Evolutionary conservation across 2,888 invertebrate genomes (phyloP), one percentile per base, ranked within the genome.

Genomic region (Fragum whitleyi): DNA sequence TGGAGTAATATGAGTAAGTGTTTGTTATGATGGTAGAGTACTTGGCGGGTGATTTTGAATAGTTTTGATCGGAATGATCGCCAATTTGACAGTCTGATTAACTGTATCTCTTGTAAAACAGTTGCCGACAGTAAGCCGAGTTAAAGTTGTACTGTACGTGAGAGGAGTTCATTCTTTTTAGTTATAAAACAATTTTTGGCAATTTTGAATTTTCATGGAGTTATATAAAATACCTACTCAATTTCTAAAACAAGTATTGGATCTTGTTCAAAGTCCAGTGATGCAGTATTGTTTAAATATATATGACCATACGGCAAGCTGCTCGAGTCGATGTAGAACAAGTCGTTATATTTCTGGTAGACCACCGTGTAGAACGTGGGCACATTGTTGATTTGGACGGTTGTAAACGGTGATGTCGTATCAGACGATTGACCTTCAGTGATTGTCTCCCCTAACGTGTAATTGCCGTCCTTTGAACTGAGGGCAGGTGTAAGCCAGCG

Each of bases 331-430:
- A 32, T 36, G 42, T 23, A 65, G 42, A 65, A 65, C 65, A 65
- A 23, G 65, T 36, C 65, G 5, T 16, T 2, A 42, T 42, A 39
- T 23, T 39, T 65, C 42, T 65, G 65, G 42, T 65, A 65, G 9
- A 65, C 26, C 14, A 65, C 26, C 7, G 21, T 26, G 42, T 65
- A 65, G 29, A n/a, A n/a, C 21, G 65, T 65, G 0, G 65, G 65
- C 1, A 3, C 65, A 42, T 65, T 65, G 29, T 65, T 65, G 21
- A 65, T 65, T 19, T 42, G 39, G 6, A 65, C 42, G n/a, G 65
- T 42, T 21, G 65, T 65, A n/a, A 65, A 65, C 26, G 36, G 29
- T 16, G 19, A 9, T 6, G 36, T 65, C 1, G 1, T 26, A 26
- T 65, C 36, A 21, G 65, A 65, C 2, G 42, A 23, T 26, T 39